Evolutionary conservation across 2,113 vertebrate species (phyloP).

Genomic region (Mus musculus): DNA sequence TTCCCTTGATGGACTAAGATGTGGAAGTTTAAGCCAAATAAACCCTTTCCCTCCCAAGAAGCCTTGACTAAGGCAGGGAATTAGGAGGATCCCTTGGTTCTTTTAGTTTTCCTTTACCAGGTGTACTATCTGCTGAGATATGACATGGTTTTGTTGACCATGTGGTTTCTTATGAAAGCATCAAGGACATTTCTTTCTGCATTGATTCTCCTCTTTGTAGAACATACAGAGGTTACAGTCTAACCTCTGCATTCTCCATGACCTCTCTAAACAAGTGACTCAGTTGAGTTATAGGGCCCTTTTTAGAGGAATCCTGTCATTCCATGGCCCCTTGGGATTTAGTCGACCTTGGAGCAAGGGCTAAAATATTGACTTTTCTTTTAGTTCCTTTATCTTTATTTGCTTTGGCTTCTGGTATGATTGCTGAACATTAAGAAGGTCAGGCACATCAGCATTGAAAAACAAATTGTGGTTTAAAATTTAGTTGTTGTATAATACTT

Average conservation of each 20-base stretch:
- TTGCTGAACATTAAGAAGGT: background rate
- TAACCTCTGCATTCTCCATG: background rate
- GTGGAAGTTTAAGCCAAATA: background rate
- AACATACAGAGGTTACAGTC: background rate
- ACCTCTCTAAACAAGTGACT: background rate
- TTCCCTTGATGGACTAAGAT: background rate
- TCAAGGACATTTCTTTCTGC: background rate
- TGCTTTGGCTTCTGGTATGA: background rate
- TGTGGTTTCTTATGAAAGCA: background rate
- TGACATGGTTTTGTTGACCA: background rate
- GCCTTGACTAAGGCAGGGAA: background rate
- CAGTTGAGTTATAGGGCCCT: background rate
- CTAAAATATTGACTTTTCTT: background rate
- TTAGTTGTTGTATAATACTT: background rate
- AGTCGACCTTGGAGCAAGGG: too few relatives aligned
- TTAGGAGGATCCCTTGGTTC: background rate
- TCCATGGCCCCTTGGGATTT: background rate
- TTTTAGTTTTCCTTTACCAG: background rate
- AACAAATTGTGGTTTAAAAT: background rate
- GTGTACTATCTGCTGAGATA: background rate
- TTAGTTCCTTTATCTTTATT: background rate
- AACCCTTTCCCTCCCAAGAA: background rate
- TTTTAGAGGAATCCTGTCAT: background rate
- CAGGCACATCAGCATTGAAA: background rate
- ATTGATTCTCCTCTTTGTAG: background rate